Evolutionary conservation across 2,113 vertebrate species (phyloP).

Genomic region (Odontophorus gujanensis): DNA sequence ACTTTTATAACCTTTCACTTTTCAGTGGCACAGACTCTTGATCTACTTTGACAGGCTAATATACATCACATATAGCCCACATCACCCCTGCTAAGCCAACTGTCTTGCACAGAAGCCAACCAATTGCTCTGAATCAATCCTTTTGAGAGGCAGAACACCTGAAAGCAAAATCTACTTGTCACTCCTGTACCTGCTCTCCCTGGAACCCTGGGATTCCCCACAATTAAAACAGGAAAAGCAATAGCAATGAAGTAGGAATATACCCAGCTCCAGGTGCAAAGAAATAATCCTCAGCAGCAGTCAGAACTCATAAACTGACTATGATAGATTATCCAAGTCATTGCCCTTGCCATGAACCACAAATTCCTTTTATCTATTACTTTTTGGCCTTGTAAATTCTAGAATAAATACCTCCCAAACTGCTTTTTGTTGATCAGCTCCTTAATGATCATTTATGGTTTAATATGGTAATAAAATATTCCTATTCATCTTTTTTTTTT

Average conservation of each 20-base stretch:
- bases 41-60: conserved; percentile 63
- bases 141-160: not conserved
- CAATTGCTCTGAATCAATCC: conserved; percentile 26
- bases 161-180: not conserved
- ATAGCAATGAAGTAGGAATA: not conserved
- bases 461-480: not conserved
- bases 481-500: not conserved
- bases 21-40: not conserved
- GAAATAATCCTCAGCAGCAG: not conserved
- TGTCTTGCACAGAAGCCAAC: conserved; percentile 29
- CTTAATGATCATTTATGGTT: not conserved
- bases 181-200: not conserved
- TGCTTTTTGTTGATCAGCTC: not conserved
- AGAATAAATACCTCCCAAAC: not conserved
- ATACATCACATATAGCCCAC: conserved; percentile 18
- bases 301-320: not conserved
- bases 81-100: conserved; percentile 28
- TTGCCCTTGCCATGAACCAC: not conserved
- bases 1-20: conserved; percentile 47
- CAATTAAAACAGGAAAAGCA: not conserved
- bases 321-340: not conserved
- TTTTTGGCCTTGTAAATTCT: not conserved
- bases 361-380: not conserved
- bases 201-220: not conserved
- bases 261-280: not conserved